A percentile compares a stretch with the other conserved stretches of the same genome.
These are phyloP conservation scores for Percopsis transmontana DNA, from an alignment of 2,113 vertebrate species.

Conservation along the genomic window DNA sequence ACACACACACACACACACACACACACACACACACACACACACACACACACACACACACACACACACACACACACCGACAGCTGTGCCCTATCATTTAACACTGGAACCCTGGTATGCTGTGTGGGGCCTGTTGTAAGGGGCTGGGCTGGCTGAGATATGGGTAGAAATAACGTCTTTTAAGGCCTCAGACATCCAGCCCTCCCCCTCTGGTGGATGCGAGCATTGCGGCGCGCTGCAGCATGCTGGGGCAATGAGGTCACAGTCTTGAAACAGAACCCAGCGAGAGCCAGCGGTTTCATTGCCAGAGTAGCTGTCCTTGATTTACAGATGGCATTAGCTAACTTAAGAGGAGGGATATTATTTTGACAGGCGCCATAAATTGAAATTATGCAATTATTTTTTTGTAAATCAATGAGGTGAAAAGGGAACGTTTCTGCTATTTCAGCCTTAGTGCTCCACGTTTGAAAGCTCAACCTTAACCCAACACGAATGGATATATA, in stretches of 20 bases:
- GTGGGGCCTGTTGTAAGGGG: constrained; percentile 9
- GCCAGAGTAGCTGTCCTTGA: constrained; percentile 48
- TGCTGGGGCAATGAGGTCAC: constrained; percentile 64
- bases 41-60: constrained; percentile 14
- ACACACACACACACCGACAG: constrained; percentile 41
- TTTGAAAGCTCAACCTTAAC: neutral
- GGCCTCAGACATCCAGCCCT: constrained; percentile 17
- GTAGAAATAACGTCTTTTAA: constrained; percentile 20
- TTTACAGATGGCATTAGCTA: constrained; percentile 53
- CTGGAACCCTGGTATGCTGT: constrained; percentile 16
- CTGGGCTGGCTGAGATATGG: constrained; percentile 40
- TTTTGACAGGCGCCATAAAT: constrained; percentile 31
- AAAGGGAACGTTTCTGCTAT: neutral
- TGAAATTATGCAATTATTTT: neutral
- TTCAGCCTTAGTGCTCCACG: neutral
- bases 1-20: constrained; percentile 11
- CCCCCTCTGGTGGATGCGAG: constrained; percentile 31
- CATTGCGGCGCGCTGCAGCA: constrained; percentile 35
- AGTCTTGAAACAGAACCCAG: constrained; percentile 56
- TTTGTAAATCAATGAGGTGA: too few species aligned
- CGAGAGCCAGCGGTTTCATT: constrained; percentile 25
- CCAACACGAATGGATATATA: neutral
- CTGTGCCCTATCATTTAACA: constrained; percentile 55
- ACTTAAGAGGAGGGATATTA: constrained; percentile 26
- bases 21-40: neutral